Percentiles rank a stretch among this genome's conserved stretches.
Evolutionary conservation across 1,140 invertebrate species (phyloP).

Genomic region (Agrilus planipennis): DNA sequence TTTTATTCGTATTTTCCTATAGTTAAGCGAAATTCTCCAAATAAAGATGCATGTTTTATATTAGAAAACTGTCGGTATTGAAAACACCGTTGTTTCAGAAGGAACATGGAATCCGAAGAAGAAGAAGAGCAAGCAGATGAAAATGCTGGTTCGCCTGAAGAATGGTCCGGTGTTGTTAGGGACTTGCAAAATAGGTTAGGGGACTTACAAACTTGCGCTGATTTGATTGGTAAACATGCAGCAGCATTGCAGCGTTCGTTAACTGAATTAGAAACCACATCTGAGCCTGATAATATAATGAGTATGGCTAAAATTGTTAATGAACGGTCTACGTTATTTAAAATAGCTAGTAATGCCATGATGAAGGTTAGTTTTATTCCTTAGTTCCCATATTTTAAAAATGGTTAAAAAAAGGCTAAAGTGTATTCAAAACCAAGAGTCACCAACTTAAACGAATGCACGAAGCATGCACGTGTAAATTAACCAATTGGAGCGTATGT

Average conservation of each 20-base stretch:
- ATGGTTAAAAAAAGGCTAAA: too few species aligned
- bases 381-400: too few species aligned
- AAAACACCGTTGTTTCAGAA: too few species aligned
- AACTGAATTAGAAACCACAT: slow-evolving; percentile 63
- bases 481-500: too few species aligned
- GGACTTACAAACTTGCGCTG: slow-evolving; percentile 81
- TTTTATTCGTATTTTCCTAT: too few species aligned
- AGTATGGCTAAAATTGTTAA: slow-evolving; percentile 63
- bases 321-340: slow-evolving; percentile 83
- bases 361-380: slow-evolving; percentile 91
- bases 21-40: too few species aligned
- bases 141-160: slow-evolving; percentile 35
- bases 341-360: slow-evolving; percentile 91
- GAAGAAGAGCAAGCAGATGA: slow-evolving; percentile 57
- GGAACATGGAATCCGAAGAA: slow-evolving; percentile 62
- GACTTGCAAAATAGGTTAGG: slow-evolving; percentile 53
- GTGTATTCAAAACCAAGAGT: too few species aligned
- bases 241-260: slow-evolving; percentile 71
- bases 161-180: slow-evolving; percentile 44
- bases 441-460: too few species aligned
- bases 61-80: too few species aligned
- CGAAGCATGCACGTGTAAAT: too few species aligned
- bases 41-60: too few species aligned
- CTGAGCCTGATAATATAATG: slow-evolving; percentile 43
- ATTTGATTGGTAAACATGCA: slow-evolving; percentile 81